Evolutionary conservation across 2,113 vertebrate species (phyloP).

Genomic region (Megalops atlanticus): DNA sequence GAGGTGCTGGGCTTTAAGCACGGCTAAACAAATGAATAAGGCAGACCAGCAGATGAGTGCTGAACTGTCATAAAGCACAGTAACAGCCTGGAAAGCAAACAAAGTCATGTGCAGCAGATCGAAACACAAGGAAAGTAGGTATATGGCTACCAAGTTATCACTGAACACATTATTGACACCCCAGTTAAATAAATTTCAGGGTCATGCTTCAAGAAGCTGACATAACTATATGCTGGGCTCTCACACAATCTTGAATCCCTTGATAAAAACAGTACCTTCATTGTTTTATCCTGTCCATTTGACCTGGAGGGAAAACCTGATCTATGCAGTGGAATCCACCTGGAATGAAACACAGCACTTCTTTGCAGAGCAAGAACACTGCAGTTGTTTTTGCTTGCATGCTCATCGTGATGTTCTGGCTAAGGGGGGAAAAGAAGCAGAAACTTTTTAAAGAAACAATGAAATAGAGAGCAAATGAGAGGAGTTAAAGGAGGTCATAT

Average conservation of each 20-base stretch:
- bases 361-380: background rate
- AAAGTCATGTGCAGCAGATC: background rate
- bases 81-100: background rate
- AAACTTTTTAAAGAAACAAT: background rate
- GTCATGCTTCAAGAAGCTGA: background rate
- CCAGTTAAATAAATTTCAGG: background rate
- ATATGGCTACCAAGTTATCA: background rate
- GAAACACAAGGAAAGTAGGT: background rate
- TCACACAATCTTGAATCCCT: background rate
- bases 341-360: background rate
- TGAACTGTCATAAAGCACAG: conserved; percentile 1
- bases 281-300: background rate
- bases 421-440: background rate
- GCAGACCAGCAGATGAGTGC: conserved; percentile 34
- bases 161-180: background rate
- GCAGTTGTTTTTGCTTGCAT: too few relatives aligned
- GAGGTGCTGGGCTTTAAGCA: conserved; percentile 46
- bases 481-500: background rate
- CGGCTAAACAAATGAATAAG: conserved; percentile 49
- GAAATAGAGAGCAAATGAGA: background rate
- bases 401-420: too few relatives aligned
- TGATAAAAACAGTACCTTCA: background rate
- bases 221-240: background rate
- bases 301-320: background rate
- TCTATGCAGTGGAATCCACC: background rate